Base-by-base conservation (phyloP, 2,888 invertebrate species). In the Pristionchus japonicus region DNA sequence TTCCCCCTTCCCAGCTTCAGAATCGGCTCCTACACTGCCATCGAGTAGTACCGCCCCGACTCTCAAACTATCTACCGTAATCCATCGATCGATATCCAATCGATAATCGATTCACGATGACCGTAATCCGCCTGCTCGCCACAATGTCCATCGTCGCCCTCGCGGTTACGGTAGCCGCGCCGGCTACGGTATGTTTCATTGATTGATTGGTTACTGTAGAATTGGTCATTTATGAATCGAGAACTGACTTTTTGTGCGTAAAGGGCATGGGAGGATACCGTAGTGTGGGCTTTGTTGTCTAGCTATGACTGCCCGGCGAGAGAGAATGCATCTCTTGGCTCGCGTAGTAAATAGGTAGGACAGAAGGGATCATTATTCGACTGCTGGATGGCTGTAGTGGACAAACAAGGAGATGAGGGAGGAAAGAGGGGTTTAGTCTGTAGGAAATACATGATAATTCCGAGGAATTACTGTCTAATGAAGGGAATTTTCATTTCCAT, bases 131-230 rank as follows among this genome's bases (percentile, higher is more conserved):
- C 37, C 64, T 85, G 85, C 43, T 85, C 27, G 64, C 61, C 61
- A 64, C 64, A 13, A 20, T 85, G 34, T 61, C 85, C n/a, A 61
- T 85, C 47, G 40, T 85, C 40, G 85, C 85, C 37, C 31, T 85
- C 40, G 85, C 85, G 40, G 61, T 85, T 85, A 85, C 85, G 40
- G 85, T 85, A 85, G 85, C 85, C 15, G 85, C 85, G n/a, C 85
- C 85, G 9, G 27, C 57, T 43, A 61, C 85, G 85, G 85, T 85
- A 83, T 20, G 57, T 34, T 23, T 47, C 27, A 80, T 27, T n/a
- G 80, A 80, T 43, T 43, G 11, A 34, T 37, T 13, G 34, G 9
- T 31, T 70, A 67, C 13, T 17, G 34, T 1, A 64, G 20, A 15
- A 34, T 67, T 27, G n/a, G n/a, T n/a, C n/a, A 67, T 67, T 13